Conservation (phyloP, 1,140 invertebrate species). For the Penaeus indicus region DNA sequence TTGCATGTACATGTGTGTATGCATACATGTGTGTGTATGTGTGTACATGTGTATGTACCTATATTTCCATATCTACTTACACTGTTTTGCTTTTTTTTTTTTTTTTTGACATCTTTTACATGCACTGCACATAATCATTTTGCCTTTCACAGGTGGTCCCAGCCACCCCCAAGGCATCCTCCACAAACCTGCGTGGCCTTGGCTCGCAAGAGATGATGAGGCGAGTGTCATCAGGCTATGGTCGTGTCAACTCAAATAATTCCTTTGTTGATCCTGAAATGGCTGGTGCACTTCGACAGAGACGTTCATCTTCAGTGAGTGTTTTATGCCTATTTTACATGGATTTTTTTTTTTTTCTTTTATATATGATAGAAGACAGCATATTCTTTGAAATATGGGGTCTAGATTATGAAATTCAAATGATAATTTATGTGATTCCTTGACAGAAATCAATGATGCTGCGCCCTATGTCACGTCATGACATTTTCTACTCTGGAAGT, state of each 20-base stretch:
- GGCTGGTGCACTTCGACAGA: conserved; percentile 9
- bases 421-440: background rate
- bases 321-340: background rate
- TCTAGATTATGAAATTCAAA: background rate
- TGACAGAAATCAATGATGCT: conserved; percentile 76
- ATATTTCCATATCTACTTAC: background rate
- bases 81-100: background rate
- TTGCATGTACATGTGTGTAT: conserved; percentile 31
- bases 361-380: background rate
- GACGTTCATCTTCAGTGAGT: conserved; percentile 55
- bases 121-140: background rate
- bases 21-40: conserved; percentile 1
- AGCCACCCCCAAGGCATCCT: conserved; percentile 58
- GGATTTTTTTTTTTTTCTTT: background rate
- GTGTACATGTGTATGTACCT: conserved; percentile 22
- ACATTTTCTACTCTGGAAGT: conserved; percentile 98
- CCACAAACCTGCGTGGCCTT: conserved; percentile 50
- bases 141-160: conserved; percentile 50
- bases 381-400: background rate
- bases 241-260: conserved; percentile 52
- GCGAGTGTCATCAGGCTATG: conserved; percentile 51
- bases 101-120: background rate
- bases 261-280: conserved; percentile 50
- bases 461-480: conserved; percentile 93
- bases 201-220: conserved; percentile 57